Evolutionary conservation across 2,113 vertebrate genomes (phyloP).

Genomic region (Laticauda colubrina): DNA sequence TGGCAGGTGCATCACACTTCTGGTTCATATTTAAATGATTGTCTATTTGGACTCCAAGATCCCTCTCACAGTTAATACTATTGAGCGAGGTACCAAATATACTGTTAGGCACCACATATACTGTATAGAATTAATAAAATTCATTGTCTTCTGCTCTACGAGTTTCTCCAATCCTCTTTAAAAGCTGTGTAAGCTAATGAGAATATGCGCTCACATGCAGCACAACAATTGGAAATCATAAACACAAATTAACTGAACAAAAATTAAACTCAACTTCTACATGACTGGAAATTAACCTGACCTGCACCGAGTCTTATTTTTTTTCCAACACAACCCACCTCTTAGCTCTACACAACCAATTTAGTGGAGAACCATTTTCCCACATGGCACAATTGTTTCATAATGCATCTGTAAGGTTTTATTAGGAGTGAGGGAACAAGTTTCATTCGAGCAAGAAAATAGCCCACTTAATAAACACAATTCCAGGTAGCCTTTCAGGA

Average conservation of each 20-base stretch:
- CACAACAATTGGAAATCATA: not conserved
- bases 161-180: not conserved
- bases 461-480: not conserved
- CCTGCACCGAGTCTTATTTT: not conserved
- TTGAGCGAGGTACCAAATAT: too few species aligned
- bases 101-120: too few species aligned
- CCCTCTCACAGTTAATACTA: too few species aligned
- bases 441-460: not conserved
- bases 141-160: not conserved
- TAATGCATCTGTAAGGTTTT: not conserved
- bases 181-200: not conserved
- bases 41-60: too few species aligned
- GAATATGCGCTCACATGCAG: not conserved
- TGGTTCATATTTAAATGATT: too few species aligned
- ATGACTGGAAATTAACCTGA: not conserved
- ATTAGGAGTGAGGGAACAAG: not conserved
- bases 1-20: too few species aligned
- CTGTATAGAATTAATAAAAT: too few species aligned
- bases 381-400: not conserved
- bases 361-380: not conserved
- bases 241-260: not conserved
- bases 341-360: not conserved
- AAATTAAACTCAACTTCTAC: not conserved
- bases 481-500: not conserved
- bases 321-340: not conserved